Evolutionary conservation across 2,797 vertebrate genomes (phyloP), one percentile per base, ranked within the genome.

Genomic region (Naso thynnoides): DNA sequence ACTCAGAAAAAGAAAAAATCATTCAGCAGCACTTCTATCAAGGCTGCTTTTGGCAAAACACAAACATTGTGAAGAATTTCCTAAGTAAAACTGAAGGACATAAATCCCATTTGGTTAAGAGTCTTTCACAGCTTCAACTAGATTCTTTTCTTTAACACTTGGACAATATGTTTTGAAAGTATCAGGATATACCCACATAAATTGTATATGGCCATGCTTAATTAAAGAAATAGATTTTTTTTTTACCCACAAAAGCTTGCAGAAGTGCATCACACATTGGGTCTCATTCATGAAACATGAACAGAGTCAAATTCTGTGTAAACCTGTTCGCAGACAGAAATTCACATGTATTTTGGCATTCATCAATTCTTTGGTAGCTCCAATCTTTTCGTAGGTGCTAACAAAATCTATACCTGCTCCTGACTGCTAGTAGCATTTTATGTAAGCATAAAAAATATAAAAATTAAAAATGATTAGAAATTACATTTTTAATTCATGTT

Each of bases 41-140:
- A 94, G 89, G 87, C 59, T 90, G 75, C 53, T 57, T 85, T 77
- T 83, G 57, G 84, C 79, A 67, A 78, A 88, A 85, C 52, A 45
- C 67, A 86, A 84, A 88, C 80, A 82, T 60, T 57, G 47, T 61
- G 76, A 84, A 87, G 76, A 89, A 89, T 86, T 67, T 76, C 66
- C 78, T 21, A 81, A 88, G 74, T 77, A 81, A 83, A 74, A 65
- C 21, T 65, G 87, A 93, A 92, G 88, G 78, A 85, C 70, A 65
- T 36, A 24, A 58, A 62, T 64, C 38, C 33, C 13, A 74, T 56
- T 57, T 79, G 23, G 60, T 68, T 54, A 53, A 76, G 66, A 81
- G 67, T 70, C 41, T 73, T 53, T 67, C 61, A 8, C 19, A 55
- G 38, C 26, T 78, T 9, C 8, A 45, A 24, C 52, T 48, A 33